A percentile compares a stretch with the other conserved stretches of the same genome.
Evolutionary conservation across 2,113 vertebrate genomes (phyloP).

Genomic region (Mirounga angustirostris): DNA sequence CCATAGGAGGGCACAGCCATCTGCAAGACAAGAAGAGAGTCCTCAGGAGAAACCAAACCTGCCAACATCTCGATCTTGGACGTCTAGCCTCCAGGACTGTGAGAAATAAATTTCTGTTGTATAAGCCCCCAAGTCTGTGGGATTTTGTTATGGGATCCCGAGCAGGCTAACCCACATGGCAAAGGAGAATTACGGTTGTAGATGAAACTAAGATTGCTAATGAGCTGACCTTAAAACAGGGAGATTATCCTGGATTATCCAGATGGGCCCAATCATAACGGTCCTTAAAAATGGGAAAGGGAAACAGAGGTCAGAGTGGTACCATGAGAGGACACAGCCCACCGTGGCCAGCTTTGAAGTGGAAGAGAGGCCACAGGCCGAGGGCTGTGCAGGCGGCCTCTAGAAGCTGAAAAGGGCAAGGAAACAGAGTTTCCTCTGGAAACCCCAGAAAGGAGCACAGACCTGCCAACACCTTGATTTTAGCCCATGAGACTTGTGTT

Average conservation of each 20-base stretch:
- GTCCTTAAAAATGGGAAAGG: neutral
- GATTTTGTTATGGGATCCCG: neutral
- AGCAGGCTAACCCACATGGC: neutral
- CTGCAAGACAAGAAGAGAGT: neutral
- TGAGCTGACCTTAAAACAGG: neutral
- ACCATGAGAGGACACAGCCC: neutral
- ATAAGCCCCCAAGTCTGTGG: no score
- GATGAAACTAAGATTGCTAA: neutral
- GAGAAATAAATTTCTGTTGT: neutral
- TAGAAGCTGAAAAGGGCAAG: neutral
- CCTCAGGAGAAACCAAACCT: neutral
- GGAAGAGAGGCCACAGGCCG: no score
- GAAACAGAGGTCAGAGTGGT: neutral
- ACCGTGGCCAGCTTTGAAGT: neutral
- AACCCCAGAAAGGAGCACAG: neutral
- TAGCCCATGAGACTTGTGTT: neutral
- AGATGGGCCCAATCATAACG: neutral
- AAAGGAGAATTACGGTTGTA: neutral
- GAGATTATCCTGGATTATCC: neutral
- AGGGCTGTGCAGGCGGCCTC: neutral
- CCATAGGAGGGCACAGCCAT: neutral
- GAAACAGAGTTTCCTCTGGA: neutral
- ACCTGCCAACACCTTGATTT: neutral
- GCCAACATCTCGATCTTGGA: neutral
- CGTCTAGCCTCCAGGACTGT: neutral